Evolutionary conservation across 2,113 vertebrate genomes (phyloP).

Genomic region (Bettongia penicillata): DNA sequence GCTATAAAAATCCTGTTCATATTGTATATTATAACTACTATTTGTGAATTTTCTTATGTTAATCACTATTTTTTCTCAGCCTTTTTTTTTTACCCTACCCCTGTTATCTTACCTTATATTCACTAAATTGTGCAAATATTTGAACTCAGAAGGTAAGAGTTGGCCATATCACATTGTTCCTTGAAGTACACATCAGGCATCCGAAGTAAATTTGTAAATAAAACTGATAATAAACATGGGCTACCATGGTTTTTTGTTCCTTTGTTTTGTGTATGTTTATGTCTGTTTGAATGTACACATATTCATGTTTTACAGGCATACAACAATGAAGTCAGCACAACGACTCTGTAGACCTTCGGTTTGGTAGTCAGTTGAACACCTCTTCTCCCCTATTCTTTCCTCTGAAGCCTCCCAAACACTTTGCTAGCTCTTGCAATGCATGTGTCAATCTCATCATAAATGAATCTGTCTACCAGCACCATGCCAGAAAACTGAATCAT

Average conservation of each 20-base stretch:
- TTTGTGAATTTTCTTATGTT: not conserved
- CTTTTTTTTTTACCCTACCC: not conserved
- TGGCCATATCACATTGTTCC: not conserved
- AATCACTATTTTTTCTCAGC: not conserved
- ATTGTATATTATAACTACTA: not conserved
- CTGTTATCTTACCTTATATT: not conserved
- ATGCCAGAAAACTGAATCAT: too few species aligned
- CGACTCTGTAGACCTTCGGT: too few species aligned
- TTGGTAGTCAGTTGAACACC: too few species aligned
- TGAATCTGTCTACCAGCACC: too few species aligned
- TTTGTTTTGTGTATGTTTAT: too few species aligned
- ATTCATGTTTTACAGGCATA: too few species aligned
- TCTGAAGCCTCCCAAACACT: too few species aligned
- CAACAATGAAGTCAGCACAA: too few species aligned
- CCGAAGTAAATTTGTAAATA: not conserved
- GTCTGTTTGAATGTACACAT: too few species aligned
- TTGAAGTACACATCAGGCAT: not conserved
- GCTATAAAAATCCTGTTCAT: not conserved
- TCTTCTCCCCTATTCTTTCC: too few species aligned
- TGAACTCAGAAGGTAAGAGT: not conserved
- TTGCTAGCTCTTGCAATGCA: too few species aligned
- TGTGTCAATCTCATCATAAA: too few species aligned
- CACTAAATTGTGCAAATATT: not conserved
- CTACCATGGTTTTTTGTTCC: not conserved
- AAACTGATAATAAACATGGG: not conserved